Conservation (phyloP, 2,113 vertebrate species). For the Agelaius tricolor region DNA sequence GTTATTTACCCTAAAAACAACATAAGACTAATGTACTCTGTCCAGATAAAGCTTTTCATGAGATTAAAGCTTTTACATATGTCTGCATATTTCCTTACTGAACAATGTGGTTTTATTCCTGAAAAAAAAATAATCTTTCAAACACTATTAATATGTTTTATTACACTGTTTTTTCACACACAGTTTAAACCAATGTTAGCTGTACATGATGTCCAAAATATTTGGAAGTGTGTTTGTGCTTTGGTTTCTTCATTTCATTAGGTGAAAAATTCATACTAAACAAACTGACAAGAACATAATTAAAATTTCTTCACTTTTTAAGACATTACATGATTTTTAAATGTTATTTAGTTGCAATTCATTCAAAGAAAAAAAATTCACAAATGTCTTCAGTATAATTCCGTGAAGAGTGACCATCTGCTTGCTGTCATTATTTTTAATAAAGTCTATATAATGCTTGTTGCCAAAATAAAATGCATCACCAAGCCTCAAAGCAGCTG, state of each 20-base stretch:
- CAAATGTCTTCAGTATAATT: conserved; percentile 4
- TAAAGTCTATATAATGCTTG: neutral
- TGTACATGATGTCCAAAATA: conserved; percentile 34
- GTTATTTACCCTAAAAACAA: conserved; percentile 48
- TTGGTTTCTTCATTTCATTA: neutral
- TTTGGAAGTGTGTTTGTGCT: conserved; percentile 2
- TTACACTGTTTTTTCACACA: conserved; percentile 42
- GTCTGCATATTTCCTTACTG: conserved; percentile 36
- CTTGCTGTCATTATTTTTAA: conserved; percentile 51
- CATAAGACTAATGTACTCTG: conserved; percentile 46
- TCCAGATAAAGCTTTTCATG: conserved; percentile 50
- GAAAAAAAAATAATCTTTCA: conserved; percentile 38
- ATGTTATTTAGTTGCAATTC: neutral
- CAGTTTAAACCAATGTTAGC: conserved; percentile 17
- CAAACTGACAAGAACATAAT: neutral
- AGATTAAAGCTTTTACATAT: conserved; percentile 66
- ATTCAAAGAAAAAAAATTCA: neutral
- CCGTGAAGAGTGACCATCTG: conserved; percentile 41
- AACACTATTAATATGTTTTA: conserved; percentile 40
- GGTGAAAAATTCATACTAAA: neutral
- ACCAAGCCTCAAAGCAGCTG: neutral
- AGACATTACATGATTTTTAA: neutral
- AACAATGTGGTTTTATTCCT: conserved; percentile 20
- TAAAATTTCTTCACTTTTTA: neutral
- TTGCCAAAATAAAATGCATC: conserved; percentile 19